Evolutionary conservation across 2,797 vertebrate genomes (phyloP).

Genomic region (Brachyrhaphis roseni): DNA sequence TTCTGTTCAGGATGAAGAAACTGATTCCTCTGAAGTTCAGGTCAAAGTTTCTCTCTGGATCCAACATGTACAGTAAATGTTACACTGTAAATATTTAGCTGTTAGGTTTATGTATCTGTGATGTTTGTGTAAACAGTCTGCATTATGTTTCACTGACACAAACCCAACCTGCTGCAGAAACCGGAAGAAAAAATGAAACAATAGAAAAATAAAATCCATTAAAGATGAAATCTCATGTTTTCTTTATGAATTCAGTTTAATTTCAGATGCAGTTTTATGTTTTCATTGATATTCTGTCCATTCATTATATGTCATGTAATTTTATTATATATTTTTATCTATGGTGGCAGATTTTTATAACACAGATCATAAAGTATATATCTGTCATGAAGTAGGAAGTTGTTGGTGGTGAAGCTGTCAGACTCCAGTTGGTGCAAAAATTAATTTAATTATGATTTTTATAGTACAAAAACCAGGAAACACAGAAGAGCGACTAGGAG

Average conservation of each 20-base stretch:
- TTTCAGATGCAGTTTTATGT: not conserved
- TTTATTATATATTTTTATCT: too few species aligned
- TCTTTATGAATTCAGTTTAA: not conserved
- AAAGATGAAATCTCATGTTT: not conserved
- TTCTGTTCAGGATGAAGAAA: not conserved
- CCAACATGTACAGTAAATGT: not conserved
- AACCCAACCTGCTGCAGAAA: not conserved
- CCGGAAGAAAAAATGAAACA: not conserved
- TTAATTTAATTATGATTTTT: too few species aligned
- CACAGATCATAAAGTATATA: too few species aligned
- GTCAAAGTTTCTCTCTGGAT: not conserved
- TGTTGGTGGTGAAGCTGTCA: too few species aligned
- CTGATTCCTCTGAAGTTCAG: not conserved
- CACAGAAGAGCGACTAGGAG: too few species aligned
- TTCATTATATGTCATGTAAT: too few species aligned
- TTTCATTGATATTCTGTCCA: not conserved
- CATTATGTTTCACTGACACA: not conserved
- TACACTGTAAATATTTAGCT: not conserved
- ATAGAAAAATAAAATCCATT: not conserved
- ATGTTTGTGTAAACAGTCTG: constrained; percentile 1
- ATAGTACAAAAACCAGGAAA: too few species aligned
- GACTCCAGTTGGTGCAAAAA: too few species aligned
- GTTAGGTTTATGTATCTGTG: not conserved
- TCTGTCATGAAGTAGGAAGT: too few species aligned
- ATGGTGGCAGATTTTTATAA: too few species aligned